Base-by-base conservation (phyloP, 2,888 invertebrate genomes). In the Pharmacophagus antenor region DNA sequence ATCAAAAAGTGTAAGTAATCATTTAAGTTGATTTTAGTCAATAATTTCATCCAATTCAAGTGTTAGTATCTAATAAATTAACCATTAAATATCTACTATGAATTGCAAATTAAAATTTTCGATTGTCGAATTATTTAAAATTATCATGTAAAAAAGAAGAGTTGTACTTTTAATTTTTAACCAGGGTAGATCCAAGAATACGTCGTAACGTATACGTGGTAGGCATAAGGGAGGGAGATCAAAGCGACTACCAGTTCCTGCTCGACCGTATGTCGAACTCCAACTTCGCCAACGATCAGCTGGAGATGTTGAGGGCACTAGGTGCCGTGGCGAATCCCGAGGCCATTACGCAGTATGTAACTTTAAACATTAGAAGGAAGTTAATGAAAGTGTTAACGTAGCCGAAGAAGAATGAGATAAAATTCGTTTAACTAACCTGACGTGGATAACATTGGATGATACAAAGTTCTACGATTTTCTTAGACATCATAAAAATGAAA, bases 131-230 rank as follows among this genome's bases (percentile, higher is more conserved):
- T n/a, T 4, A 37, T 37, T n/a, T 6, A n/a, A 4, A 37, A 5
- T 37, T 37, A n/a, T 37, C 4, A 37, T 37, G 5, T 15, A 4
- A n/a, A 15, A 37, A 37, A 27, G n/a, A 2, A n/a, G 37, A n/a
- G 37, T 37, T n/a, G n/a, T 6, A 37, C 4, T 37, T 37, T 37
- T 5, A 15, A 37, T 23, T 2, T 49, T 15, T 10, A 17, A 49
- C 17, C 65, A 93, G 92, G 70, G 82, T 95, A 7, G 85, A 92
- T 47, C 88, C 92, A 0, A 92, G 93, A 56, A 81, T 93, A 31
- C 92, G 93, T 56, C 83, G 90, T 0, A 85, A 90, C 2, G 93
- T 93, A 0, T 94, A 94, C 70, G 93, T 94, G 66, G 88, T 88
- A 0, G 95, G 92, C 0, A 80, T 95, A n/a, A 85, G 87, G 51